Conservation (phyloP, 2,888 invertebrate genomes). For the Physocephala rufipes region DNA sequence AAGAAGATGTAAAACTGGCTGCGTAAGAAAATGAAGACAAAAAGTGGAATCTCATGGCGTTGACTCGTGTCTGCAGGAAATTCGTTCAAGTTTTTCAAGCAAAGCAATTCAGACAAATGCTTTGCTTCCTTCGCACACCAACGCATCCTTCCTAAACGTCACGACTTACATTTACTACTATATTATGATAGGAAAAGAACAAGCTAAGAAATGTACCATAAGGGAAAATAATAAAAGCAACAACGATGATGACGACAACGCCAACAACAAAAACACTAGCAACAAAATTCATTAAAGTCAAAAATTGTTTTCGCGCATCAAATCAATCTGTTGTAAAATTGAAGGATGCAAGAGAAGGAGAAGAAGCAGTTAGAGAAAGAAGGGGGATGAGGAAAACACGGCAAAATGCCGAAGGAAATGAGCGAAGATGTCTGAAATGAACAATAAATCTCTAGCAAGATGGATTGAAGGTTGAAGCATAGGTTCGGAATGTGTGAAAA, state of each 20-base stretch:
- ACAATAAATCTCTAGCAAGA: neutral
- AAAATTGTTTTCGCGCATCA: constrained; percentile 30
- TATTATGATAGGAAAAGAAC: neutral
- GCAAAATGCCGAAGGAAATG: neutral
- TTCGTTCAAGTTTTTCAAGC: constrained; percentile 18
- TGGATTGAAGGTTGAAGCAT: neutral
- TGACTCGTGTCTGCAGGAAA: neutral
- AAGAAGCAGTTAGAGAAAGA: neutral
- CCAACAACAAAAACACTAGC: neutral
- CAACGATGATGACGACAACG: neutral
- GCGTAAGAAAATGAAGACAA: too few relatives aligned
- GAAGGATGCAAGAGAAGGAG: neutral
- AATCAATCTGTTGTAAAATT: constrained; percentile 27
- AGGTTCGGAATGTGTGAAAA: neutral
- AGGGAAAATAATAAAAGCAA: neutral
- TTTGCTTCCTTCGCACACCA: constrained; percentile 18
- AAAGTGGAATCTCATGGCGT: too few relatives aligned
- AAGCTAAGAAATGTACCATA: too few relatives aligned
- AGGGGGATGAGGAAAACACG: neutral
- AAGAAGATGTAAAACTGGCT: neutral
- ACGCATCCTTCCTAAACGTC: neutral
- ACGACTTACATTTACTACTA: neutral
- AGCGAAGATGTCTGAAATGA: neutral
- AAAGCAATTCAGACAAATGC: constrained; percentile 20
- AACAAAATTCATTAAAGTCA: constrained; percentile 24